A percentile compares a stretch with the other conserved stretches of the same genome.
These are phyloP conservation scores for Rhadina sibilatrix DNA, from an alignment of 2,113 vertebrate genomes.

Conservation along the genomic window DNA sequence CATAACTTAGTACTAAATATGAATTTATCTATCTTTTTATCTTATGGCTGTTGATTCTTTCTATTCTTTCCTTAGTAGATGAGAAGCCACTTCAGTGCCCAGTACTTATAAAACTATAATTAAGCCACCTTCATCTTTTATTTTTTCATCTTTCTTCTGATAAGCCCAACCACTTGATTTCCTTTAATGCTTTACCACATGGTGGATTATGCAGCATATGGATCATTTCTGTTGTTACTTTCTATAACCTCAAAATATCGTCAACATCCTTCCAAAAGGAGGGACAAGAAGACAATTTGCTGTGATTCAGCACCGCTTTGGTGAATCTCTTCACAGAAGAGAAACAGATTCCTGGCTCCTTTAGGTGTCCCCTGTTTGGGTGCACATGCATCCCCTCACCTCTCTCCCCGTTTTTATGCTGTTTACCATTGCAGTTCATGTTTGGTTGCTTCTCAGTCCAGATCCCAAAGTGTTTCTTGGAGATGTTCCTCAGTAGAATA, in stretches of 20 bases:
- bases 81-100: not conserved
- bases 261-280: not conserved
- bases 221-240: not conserved
- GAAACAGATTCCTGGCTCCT: not conserved
- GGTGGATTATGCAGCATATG: not conserved
- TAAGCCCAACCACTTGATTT: not conserved
- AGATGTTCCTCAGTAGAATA: not conserved
- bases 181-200: not conserved
- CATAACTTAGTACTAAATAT: not conserved
- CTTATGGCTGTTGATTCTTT: not conserved
- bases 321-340: not conserved
- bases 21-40: not conserved
- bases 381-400: rapidly evolving
- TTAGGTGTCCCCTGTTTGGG: not conserved
- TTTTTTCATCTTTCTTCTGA: not conserved
- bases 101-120: not conserved
- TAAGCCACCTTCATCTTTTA: not conserved
- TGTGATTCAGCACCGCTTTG: not conserved
- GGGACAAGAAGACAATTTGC: not conserved
- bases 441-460: not conserved
- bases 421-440: not conserved
- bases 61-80: not conserved
- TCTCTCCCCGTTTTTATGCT: not conserved
- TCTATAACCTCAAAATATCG: not conserved
- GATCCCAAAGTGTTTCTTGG: not conserved